Evolutionary conservation across 1,140 invertebrate genomes (phyloP).

Genomic region (Zaprionus vittiger): DNA sequence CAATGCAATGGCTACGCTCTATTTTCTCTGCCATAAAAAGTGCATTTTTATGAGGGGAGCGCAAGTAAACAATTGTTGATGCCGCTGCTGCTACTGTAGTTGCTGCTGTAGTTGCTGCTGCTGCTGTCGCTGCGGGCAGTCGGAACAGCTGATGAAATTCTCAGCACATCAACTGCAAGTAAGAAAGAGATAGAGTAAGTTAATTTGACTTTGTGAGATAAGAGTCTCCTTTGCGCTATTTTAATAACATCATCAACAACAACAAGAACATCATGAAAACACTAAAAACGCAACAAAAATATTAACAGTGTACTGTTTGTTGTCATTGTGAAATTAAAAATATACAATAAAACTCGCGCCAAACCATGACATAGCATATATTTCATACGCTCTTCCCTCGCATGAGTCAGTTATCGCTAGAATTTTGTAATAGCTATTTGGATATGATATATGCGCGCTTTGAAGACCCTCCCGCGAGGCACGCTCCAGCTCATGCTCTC

Average conservation of each 20-base stretch:
- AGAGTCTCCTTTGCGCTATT: conserved; percentile 46
- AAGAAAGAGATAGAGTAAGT: conserved; percentile 35
- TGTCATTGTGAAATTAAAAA: conserved; percentile 80
- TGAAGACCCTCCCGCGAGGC: conserved; percentile 1
- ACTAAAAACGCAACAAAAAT: conserved; percentile 14
- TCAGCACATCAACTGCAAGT: conserved; percentile 38
- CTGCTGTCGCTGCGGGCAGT: conserved; percentile 9
- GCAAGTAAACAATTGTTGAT: conserved; percentile 56
- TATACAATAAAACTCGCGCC: conserved; percentile 50
- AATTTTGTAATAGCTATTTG: conserved; percentile 25
- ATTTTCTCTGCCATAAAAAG: conserved; percentile 72
- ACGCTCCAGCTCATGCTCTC: conserved; percentile 36
- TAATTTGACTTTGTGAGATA: conserved; percentile 27
- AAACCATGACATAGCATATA: conserved; percentile 62
- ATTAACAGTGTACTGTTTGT: conserved; percentile 37
- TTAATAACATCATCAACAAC: conserved; percentile 13
- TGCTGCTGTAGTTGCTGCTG: conserved; percentile 32
- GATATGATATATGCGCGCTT: not conserved
- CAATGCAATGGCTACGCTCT: conserved; percentile 68
- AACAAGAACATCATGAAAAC: conserved; percentile 9
- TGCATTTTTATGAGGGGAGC: conserved; percentile 66
- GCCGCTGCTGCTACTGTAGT: not conserved
- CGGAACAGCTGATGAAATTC: conserved; percentile 51
- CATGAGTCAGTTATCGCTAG: conserved; percentile 26
- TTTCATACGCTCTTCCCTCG: not conserved